A percentile compares a stretch with the other conserved stretches of the same genome.
phyloP scores from a whole-genome alignment of 2,113 vertebrate species.

The Pavo muticus region DNA sequence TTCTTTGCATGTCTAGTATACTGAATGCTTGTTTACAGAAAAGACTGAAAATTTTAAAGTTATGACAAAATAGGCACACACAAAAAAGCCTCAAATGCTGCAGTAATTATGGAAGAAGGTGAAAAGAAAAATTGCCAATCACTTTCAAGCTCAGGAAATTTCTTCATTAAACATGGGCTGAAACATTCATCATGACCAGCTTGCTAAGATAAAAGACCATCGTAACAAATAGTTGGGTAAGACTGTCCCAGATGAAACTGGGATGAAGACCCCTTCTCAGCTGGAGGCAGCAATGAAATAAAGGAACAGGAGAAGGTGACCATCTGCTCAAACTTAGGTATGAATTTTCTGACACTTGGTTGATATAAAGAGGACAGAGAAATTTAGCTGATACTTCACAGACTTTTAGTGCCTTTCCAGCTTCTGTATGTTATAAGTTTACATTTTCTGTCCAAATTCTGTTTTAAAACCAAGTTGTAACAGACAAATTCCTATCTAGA shows the following conservation, averaged over 20 bases:
- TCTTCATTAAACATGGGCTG: slow-evolving; percentile 40
- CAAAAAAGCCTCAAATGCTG: not conserved
- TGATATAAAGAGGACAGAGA: not conserved
- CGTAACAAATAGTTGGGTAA: slow-evolving; percentile 6
- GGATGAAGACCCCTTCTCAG: slow-evolving; percentile 26
- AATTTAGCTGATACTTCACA: not conserved
- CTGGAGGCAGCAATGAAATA: slow-evolving; percentile 55
- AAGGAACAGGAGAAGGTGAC: slow-evolving; percentile 18
- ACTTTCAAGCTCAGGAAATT: not conserved
- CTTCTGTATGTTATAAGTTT: not conserved
- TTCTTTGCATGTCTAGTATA: not conserved
- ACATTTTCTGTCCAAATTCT: not conserved
- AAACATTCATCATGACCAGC: not conserved
- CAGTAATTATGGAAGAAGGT: not conserved
- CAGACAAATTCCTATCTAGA: not conserved
- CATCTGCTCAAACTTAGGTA: not conserved
- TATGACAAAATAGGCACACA: not conserved
- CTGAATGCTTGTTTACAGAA: not conserved
- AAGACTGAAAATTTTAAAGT: not conserved
- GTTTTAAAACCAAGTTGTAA: not conserved
- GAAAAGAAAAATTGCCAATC: slow-evolving; percentile 34
- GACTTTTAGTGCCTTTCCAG: not conserved
- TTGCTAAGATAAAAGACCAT: slow-evolving; percentile 27
- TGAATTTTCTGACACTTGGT: not conserved
- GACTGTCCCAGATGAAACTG: slow-evolving; percentile 38